Base-by-base conservation (phyloP, 1,140 invertebrate species). In the Brachionus paranguensis region DNA sequence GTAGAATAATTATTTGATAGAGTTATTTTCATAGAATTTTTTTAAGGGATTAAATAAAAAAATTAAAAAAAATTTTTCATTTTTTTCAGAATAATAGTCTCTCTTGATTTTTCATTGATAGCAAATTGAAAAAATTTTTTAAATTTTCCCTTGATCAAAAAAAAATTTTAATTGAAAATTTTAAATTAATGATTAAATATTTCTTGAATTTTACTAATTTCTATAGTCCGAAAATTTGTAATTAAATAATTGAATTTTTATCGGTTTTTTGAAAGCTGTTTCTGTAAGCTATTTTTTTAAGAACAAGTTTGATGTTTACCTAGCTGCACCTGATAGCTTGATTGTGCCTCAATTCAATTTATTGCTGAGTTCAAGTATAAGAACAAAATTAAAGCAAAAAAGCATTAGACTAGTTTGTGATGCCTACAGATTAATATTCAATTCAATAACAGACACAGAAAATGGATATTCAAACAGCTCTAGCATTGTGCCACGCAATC, bases 341-440 rank as follows among this genome's bases (percentile, higher is more conserved):
- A 55, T 83, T 14, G 24, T 55, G 5, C 29, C 24, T 24, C 64
- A 53, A 37, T 60, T 84, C 45, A 79, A 74, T 55, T 65, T 33
- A 11, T 43, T 85, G 17, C 83, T 76, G 94, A 27, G 45, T 27
- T 83, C 43, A 20, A 47, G 29, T 78, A 87, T 33, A 89, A 93
- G 95, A 85, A 91, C 91, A 47, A 90, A 91, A 20, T 92, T 95
- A 0, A 93, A 95, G 85, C 93, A 93, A 88, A 91, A 94, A 84
- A 93, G 95, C 12, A 93, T 94, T 88, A 93, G 95, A 89, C 93
- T 97, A 0, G 93, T 97, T 79, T 92, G 93, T 84, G 93, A 94
- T 45, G 95, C 96, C 86, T 98, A 97, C 88, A 92, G 92, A 85
- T 93, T 96, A 88, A 91, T 98, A 2, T 94, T 95, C 89, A 91